phyloP scores from a whole-genome alignment of 2,888 invertebrate genomes.

The Unio pictorum region DNA sequence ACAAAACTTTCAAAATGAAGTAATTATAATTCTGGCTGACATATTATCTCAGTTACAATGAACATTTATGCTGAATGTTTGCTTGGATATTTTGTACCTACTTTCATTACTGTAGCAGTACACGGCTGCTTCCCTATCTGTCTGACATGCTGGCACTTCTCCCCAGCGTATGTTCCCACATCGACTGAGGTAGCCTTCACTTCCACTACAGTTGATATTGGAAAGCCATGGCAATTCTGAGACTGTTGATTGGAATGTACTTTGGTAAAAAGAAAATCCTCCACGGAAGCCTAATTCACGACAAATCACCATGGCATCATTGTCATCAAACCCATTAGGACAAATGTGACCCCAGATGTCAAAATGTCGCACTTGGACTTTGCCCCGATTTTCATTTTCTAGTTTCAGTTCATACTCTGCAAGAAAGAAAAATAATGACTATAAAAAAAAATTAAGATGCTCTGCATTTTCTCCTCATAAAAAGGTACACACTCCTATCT shows the following conservation, averaged over 20 bases:
- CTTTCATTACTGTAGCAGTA: slow-evolving; percentile 49
- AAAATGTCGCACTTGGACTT: slow-evolving; percentile 44
- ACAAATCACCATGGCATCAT: slow-evolving; percentile 56
- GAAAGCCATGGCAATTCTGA: slow-evolving; percentile 68
- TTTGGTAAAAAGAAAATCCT: slow-evolving; percentile 47
- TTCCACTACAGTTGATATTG: slow-evolving; percentile 52
- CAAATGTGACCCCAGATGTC: slow-evolving; percentile 52
- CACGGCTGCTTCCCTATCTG: slow-evolving; percentile 44
- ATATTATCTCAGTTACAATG: background rate
- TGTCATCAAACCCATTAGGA: slow-evolving; percentile 50
- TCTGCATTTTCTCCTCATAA: too few species aligned
- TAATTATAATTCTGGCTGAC: background rate
- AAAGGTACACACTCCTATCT: too few species aligned
- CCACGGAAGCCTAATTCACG: slow-evolving; percentile 40
- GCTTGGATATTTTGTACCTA: slow-evolving; percentile 10
- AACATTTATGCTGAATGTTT: too few species aligned
- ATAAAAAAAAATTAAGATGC: too few species aligned
- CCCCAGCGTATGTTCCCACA: slow-evolving; percentile 54
- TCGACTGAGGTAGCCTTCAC: slow-evolving; percentile 48
- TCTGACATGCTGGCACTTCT: slow-evolving; percentile 40
- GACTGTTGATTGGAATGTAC: slow-evolving; percentile 9
- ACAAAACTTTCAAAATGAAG: background rate
- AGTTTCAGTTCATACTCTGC: slow-evolving; percentile 42
- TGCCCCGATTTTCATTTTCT: slow-evolving; percentile 36
- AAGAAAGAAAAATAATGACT: slow-evolving; percentile 3